Evolutionary conservation across 1,140 invertebrate genomes (phyloP), one percentile per base, ranked within the genome.

Genomic region (Magallana ariakensis): DNA sequence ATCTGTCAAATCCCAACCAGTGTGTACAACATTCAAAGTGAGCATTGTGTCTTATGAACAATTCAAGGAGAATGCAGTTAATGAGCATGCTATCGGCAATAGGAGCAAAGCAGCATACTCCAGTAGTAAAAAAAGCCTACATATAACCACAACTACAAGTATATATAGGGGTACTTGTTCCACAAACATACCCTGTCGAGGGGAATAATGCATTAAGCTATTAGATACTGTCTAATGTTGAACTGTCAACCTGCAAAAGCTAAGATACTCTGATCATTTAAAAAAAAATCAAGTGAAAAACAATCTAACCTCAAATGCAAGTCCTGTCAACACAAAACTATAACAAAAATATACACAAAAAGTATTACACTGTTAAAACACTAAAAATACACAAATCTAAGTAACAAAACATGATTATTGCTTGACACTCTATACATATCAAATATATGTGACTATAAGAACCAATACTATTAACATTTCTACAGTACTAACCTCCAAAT

Each of bases 391-490:
- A 75, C 66, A 75, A 75, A 75, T 75, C 66, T 75, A 75, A 75
- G 22, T 75, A 75, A 75, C 22, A 75, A 75, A 75, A 75, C 66
- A 75, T 75, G 66, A 75, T 75, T 75, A 75, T 26, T 75, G 33
- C 22, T 75, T 75, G 66, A 75, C 22, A 75, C 66, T 75, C 22
- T 26, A 75, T 75, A 75, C 66, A 75, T 33, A 26, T 26, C 33
- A 26, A 13, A 26, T 75, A 46, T 46, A 75, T 26, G 19, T 26
- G 22, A 26, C 66, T 75, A 75, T 33, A 75, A 75, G 9, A 75
- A 19, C 66, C 66, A 75, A 26, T 75, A 75, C 66, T 75, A 75
- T 62, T n/a, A n/a, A 75, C 22, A 33, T 75, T 75, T 75, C 66
- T 75, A 75, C 19, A 75, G 33, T 62, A 33, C 66, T 5, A 75